phyloP scores from a whole-genome alignment of 1,140 invertebrate species.

The Pseudoatta argentina region DNA sequence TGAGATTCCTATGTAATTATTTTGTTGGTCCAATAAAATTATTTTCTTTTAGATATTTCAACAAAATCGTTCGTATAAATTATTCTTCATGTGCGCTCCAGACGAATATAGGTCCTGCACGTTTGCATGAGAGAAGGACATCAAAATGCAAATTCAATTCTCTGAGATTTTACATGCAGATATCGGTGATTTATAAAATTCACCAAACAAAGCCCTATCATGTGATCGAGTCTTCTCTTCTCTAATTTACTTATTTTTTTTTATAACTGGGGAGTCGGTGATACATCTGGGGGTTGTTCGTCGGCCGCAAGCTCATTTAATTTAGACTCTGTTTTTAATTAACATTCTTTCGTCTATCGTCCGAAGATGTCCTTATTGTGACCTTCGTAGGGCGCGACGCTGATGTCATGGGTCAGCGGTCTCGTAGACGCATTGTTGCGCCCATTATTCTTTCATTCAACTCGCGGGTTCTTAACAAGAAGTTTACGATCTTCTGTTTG shows the following conservation, averaged over 20 bases:
- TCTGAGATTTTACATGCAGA: background rate
- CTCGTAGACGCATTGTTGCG: background rate
- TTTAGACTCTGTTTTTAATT: conserved; percentile 23
- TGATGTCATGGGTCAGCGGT: conserved; percentile 38
- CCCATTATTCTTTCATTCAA: background rate
- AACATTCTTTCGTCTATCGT: background rate
- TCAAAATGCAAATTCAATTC: background rate
- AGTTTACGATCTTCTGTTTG: conserved; percentile 34
- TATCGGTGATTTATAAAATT: conserved; percentile 23
- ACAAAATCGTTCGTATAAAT: background rate
- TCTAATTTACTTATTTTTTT: background rate
- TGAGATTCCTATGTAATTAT: too few relatives aligned
- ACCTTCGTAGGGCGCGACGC: conserved; percentile 25
- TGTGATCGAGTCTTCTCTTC: background rate
- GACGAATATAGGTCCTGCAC: too few relatives aligned
- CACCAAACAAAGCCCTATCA: background rate
- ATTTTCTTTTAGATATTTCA: too few relatives aligned
- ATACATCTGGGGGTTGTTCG: background rate
- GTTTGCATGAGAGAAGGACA: background rate
- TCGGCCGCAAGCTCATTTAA: background rate
- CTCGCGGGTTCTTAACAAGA: background rate
- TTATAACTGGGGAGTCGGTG: background rate
- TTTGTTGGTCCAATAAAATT: too few relatives aligned
- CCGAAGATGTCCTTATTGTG: background rate
- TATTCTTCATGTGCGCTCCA: background rate